A percentile compares a stretch with the other conserved stretches of the same genome.
phyloP scores from a whole-genome alignment of 2,113 vertebrate genomes.

The Hippocampus barbouri region DNA sequence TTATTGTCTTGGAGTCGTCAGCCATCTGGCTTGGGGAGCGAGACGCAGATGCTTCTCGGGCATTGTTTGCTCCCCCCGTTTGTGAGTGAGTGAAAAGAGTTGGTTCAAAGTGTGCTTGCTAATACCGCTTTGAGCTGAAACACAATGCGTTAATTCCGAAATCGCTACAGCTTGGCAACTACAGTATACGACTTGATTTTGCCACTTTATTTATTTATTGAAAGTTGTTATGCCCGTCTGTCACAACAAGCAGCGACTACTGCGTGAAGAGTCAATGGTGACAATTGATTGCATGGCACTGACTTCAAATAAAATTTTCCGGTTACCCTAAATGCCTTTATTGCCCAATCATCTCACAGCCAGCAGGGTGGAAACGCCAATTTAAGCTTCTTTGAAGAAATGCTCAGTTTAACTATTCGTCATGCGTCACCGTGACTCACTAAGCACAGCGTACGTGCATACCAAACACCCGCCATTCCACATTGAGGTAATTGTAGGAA shows the following conservation, averaged over 20 bases:
- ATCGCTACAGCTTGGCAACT: background rate
- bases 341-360: constrained; percentile 54
- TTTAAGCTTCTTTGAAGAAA: background rate
- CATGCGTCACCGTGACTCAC: background rate
- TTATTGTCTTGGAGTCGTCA: constrained; percentile 64
- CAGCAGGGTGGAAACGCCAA: constrained; percentile 44
- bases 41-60: constrained; percentile 66
- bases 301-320: constrained; percentile 35
- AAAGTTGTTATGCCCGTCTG: background rate
- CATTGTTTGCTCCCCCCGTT: constrained; percentile 62
- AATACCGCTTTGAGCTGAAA: background rate
- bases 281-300: background rate
- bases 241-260: no score
- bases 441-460: background rate
- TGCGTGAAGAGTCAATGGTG: background rate
- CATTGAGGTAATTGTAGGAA: background rate
- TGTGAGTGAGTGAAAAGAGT: background rate
- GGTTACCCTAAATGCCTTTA: constrained; percentile 52
- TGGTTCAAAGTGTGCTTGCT: background rate
- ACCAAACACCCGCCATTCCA: background rate
- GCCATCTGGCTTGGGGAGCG: constrained; percentile 67
- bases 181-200: no score
- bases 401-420: background rate
- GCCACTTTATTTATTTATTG: background rate
- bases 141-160: background rate